Conservation (phyloP, 2,888 invertebrate species). For the Drosophila anceps region DNA sequence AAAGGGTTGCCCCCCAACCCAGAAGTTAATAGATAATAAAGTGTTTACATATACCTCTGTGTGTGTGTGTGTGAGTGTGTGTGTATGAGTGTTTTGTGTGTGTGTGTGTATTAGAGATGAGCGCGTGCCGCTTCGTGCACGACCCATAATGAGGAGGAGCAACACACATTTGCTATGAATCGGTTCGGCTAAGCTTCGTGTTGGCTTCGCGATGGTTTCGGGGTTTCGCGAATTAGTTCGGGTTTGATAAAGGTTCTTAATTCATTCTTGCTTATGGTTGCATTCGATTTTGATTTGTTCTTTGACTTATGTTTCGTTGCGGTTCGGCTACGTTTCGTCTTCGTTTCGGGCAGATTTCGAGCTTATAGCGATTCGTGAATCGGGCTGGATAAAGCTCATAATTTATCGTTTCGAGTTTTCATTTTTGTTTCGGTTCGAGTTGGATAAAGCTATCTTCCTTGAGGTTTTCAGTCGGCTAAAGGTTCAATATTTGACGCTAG, state of each 20-base stretch:
- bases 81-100: neutral
- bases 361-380: too few relatives aligned
- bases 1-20: slow-evolving; percentile 42
- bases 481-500: too few relatives aligned
- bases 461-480: too few relatives aligned
- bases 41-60: neutral
- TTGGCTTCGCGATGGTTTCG: neutral
- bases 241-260: neutral
- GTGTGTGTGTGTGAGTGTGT: neutral
- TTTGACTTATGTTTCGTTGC: neutral
- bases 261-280: neutral
- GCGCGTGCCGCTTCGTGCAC: neutral
- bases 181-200: neutral
- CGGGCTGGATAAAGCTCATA: neutral
- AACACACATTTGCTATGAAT: neutral
- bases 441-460: neutral
- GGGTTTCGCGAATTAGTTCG: too few relatives aligned
- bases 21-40: slow-evolving; percentile 34
- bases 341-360: too few relatives aligned
- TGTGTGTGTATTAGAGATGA: slow-evolving; percentile 6
- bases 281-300: neutral
- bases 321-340: too few relatives aligned
- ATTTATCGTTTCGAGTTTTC: neutral
- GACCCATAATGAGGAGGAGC: neutral
- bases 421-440: neutral